Evolutionary conservation across 2,797 vertebrate species (phyloP).

Genomic region (Notamacropus eugenii): DNA sequence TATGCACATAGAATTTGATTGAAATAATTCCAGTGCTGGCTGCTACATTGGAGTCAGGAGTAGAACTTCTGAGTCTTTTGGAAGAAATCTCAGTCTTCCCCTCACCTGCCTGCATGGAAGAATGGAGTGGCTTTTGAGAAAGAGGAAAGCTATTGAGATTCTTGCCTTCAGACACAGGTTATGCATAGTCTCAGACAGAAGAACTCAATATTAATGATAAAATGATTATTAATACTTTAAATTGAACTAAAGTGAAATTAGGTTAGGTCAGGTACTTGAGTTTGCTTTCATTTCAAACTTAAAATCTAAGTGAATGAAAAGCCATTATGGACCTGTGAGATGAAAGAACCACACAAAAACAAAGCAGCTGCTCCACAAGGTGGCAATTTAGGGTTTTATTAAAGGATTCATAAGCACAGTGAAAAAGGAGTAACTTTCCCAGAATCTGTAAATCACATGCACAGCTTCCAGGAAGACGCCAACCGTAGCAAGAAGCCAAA

Average conservation of each 20-base stretch:
- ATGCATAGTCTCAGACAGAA: background rate
- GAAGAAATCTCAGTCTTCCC: background rate
- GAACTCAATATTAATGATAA: background rate
- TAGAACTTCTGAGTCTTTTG: background rate
- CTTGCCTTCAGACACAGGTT: background rate
- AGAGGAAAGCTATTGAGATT: background rate
- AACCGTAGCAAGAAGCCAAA: background rate
- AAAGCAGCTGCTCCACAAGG: background rate
- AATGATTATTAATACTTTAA: background rate
- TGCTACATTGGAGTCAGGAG: background rate
- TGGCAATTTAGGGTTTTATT: constrained; percentile 4
- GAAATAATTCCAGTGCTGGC: background rate
- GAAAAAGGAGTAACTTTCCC: background rate
- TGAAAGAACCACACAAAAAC: background rate
- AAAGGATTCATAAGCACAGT: constrained; percentile 13
- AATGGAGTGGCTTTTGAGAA: background rate
- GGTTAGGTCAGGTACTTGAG: background rate
- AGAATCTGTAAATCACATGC: background rate
- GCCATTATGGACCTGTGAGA: background rate
- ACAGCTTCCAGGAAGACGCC: background rate
- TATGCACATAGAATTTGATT: background rate
- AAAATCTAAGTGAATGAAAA: background rate
- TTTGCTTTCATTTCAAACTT: background rate
- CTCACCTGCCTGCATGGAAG: background rate
- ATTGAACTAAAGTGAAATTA: background rate